Percentiles rank a stretch among this genome's conserved stretches.
phyloP scores from a whole-genome alignment of 2,113 vertebrate species.

The Elephas maximus region DNA sequence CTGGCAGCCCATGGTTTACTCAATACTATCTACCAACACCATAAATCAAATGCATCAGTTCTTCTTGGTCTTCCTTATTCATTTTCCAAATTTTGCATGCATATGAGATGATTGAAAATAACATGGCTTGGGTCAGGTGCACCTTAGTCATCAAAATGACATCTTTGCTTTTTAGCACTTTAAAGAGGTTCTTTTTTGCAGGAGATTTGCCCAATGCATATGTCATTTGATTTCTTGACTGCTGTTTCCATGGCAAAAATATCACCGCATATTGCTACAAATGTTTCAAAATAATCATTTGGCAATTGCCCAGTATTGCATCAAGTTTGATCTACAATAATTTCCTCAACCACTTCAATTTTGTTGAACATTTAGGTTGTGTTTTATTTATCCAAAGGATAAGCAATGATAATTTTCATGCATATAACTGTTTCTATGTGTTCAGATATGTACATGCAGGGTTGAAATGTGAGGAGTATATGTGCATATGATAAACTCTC shows the following conservation, averaged over 20 bases:
- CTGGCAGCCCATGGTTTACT: too few species aligned
- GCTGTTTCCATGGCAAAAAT: neutral
- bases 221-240: too few species aligned
- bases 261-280: neutral
- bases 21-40: too few species aligned
- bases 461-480: neutral
- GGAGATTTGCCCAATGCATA: too few species aligned
- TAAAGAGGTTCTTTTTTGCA: too few species aligned
- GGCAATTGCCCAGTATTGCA: neutral
- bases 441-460: neutral
- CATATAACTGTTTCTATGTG: neutral
- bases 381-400: conserved; percentile 9
- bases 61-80: too few species aligned
- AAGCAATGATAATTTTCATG: neutral
- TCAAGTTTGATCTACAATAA: neutral
- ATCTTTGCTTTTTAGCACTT: too few species aligned
- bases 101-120: too few species aligned
- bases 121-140: too few species aligned
- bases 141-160: too few species aligned
- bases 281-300: neutral
- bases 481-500: conserved; percentile 3
- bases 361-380: neutral
- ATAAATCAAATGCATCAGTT: too few species aligned
- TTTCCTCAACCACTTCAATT: conserved; percentile 34
- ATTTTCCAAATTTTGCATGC: too few species aligned